Evolutionary conservation across 1,140 invertebrate genomes (phyloP).

Genomic region (Ruditapes philippinarum): DNA sequence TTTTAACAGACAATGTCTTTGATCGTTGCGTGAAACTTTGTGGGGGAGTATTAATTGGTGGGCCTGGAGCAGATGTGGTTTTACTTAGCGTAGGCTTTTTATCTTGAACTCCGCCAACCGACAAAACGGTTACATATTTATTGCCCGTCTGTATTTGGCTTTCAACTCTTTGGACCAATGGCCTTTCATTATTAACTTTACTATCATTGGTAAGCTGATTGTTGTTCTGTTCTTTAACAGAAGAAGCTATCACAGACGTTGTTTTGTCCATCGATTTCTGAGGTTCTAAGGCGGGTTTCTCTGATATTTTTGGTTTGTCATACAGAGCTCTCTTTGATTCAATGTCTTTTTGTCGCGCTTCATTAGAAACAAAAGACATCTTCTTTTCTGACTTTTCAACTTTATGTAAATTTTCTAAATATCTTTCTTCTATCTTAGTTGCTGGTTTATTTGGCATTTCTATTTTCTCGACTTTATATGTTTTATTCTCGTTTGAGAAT

Average conservation of each 20-base stretch:
- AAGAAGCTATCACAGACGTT: not conserved
- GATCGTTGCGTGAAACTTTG: not conserved
- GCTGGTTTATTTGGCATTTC: not conserved
- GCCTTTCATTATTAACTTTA: not conserved
- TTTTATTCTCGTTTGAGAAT: not conserved
- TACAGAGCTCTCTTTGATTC: slow-evolving; percentile 5
- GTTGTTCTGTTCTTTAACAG: not conserved
- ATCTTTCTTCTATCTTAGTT: slow-evolving; percentile 8
- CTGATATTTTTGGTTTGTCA: slow-evolving; percentile 21
- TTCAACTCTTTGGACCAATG: not conserved
- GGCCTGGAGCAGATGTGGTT: not conserved
- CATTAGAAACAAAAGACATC: slow-evolving; percentile 33
- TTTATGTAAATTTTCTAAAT: not conserved
- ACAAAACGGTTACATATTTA: slow-evolving; percentile 35
- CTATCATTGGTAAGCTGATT: not conserved
- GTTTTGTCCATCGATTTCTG: not conserved
- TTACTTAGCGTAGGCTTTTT: not conserved
- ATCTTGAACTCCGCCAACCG: not conserved
- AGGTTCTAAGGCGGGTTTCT: not conserved
- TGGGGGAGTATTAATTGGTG: not conserved
- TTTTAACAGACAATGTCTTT: slow-evolving; percentile 22
- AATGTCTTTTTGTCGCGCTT: slow-evolving; percentile 17
- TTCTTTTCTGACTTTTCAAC: slow-evolving; percentile 10
- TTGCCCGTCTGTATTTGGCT: not conserved
- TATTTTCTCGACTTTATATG: slow-evolving; percentile 26